Evolutionary conservation across 1,140 invertebrate species (phyloP).

Genomic region (Sitobion miscanthi): DNA sequence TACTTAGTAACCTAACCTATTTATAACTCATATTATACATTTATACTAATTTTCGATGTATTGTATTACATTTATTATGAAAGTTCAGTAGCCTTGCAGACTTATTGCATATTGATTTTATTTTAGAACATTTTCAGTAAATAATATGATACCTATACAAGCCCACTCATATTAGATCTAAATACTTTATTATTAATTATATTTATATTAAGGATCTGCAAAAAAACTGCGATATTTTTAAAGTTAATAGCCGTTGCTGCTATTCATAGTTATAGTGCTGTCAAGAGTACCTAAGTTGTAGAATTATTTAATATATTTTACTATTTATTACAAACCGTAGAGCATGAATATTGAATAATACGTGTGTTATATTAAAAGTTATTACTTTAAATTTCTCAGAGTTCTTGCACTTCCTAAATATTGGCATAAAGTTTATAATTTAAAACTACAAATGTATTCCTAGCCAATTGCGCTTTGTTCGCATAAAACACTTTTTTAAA

Average conservation of each 20-base stretch:
- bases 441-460: neutral
- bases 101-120: neutral
- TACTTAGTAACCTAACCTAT: neutral
- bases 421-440: neutral
- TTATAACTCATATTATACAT: neutral
- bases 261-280: neutral
- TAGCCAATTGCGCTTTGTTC: neutral
- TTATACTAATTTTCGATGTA: neutral
- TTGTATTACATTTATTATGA: neutral
- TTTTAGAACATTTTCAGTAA: neutral
- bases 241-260: neutral
- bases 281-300: no score
- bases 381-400: neutral
- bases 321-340: no score
- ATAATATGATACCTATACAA: neutral
- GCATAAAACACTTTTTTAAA: neutral
- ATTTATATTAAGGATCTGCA: no score
- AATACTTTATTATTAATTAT: no score
- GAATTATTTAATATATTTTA: neutral
- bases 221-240: neutral
- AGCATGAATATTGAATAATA: no score
- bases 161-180: no score
- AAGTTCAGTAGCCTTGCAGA: neutral
- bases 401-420: neutral
- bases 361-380: neutral